phyloP scores from a whole-genome alignment of 2,888 invertebrate genomes.

The Epicampocera succincta region DNA sequence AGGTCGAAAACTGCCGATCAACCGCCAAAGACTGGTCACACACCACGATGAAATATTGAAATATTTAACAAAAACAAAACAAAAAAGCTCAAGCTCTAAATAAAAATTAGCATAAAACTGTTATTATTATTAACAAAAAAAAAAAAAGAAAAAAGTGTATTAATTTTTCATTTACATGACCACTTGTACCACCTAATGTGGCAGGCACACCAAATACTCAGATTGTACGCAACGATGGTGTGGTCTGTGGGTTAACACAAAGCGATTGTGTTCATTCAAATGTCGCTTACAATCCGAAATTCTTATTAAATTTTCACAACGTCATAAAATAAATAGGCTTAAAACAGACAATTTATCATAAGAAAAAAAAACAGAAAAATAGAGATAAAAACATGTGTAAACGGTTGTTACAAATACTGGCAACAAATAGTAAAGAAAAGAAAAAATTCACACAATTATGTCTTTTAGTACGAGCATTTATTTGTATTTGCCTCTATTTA shows the following conservation, averaged over 20 bases:
- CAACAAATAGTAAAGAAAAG: slow-evolving; percentile 37
- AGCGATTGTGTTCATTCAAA: slow-evolving; percentile 18
- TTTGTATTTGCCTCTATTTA: slow-evolving; percentile 28
- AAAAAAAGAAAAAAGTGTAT: slow-evolving; percentile 63
- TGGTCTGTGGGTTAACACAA: slow-evolving; percentile 6
- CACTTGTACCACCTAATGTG: slow-evolving; percentile 59
- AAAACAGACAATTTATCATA: slow-evolving; percentile 75
- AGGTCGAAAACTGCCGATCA: slow-evolving; percentile 65
- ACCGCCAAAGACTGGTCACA: slow-evolving; percentile 31
- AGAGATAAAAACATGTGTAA: too few species aligned
- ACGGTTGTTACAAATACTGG: background rate
- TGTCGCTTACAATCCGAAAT: background rate
- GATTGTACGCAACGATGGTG: slow-evolving; percentile 14
- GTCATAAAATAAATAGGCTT: slow-evolving; percentile 77
- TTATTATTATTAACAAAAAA: slow-evolving; percentile 70
- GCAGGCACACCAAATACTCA: background rate
- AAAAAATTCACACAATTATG: slow-evolving; percentile 63
- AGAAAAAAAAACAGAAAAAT: slow-evolving; percentile 45
- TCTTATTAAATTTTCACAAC: slow-evolving; percentile 66
- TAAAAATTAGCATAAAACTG: slow-evolving; percentile 73
- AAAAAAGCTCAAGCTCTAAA: slow-evolving; percentile 44
- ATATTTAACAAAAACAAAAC: background rate
- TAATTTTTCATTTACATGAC: slow-evolving; percentile 75
- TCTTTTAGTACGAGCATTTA: background rate
- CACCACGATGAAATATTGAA: slow-evolving; percentile 60